These are phyloP conservation scores for Folsomia candida DNA, from an alignment of 2,888 invertebrate species.

Conservation along the genomic window DNA sequence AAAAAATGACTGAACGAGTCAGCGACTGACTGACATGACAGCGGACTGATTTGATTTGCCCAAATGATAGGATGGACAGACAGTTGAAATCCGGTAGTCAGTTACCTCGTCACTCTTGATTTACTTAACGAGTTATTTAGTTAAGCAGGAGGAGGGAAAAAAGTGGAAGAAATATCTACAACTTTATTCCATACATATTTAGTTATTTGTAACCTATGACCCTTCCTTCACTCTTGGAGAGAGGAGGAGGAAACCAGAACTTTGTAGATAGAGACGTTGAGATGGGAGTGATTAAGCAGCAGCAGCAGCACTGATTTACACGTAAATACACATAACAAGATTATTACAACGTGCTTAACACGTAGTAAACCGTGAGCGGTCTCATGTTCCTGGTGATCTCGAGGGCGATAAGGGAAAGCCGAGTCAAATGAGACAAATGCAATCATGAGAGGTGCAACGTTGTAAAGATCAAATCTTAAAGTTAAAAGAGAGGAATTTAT, in stretches of 20 bases:
- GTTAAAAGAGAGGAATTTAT: too few species aligned
- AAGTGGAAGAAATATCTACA: too few species aligned
- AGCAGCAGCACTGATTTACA: too few species aligned
- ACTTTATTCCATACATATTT: neutral
- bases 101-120: neutral
- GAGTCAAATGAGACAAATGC: neutral
- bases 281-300: neutral
- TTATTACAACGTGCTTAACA: neutral
- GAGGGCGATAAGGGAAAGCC: neutral
- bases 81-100: neutral
- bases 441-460: too few species aligned
- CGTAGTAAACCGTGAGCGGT: too few species aligned
- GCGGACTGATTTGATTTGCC: neutral
- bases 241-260: neutral
- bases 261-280: neutral
- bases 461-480: too few species aligned
- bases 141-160: too few species aligned
- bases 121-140: neutral
- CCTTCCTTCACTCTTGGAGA: neutral
- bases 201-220: neutral
- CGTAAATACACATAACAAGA: too few species aligned
- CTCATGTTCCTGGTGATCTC: too few species aligned
- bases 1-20: neutral
- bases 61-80: neutral
- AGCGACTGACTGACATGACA: neutral